Percentiles rank a stretch among this genome's conserved stretches.
Evolutionary conservation across 1,140 invertebrate species (phyloP).

Genomic region (Thaumetopoea pityocampa): DNA sequence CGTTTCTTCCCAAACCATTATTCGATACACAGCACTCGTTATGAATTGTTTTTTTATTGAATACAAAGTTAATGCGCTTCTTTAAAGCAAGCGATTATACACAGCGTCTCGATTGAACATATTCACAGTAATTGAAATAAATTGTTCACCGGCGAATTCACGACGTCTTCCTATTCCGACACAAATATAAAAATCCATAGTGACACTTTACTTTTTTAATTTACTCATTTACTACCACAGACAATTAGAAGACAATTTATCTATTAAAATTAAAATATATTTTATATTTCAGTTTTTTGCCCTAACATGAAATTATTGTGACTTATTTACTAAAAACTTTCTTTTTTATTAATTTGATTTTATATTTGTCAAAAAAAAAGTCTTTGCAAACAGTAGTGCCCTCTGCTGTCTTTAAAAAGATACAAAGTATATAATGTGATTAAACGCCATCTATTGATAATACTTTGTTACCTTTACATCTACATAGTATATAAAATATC

Average conservation of each 20-base stretch:
- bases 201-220: conserved; percentile 31
- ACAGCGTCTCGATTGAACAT: conserved; percentile 51
- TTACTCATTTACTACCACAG: conserved; percentile 28
- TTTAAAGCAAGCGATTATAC: conserved; percentile 51
- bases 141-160: conserved; percentile 65
- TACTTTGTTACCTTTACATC: no score
- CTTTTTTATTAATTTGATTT: no score
- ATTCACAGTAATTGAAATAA: conserved; percentile 72
- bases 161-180: conserved; percentile 65
- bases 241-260: conserved; percentile 17
- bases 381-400: no score
- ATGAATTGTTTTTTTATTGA: conserved; percentile 31
- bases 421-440: no score
- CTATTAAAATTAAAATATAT: background rate
- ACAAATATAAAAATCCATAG: conserved; percentile 61
- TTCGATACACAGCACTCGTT: conserved; percentile 52
- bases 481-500: no score
- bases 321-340: no score
- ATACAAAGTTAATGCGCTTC: conserved; percentile 46
- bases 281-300: background rate
- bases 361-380: no score
- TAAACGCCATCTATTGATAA: no score
- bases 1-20: conserved; percentile 70
- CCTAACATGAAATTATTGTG: background rate
- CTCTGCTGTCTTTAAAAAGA: no score